These are phyloP conservation scores for Drosophila nigromelanica DNA, from an alignment of 1,140 invertebrate species.

Conservation along the genomic window DNA sequence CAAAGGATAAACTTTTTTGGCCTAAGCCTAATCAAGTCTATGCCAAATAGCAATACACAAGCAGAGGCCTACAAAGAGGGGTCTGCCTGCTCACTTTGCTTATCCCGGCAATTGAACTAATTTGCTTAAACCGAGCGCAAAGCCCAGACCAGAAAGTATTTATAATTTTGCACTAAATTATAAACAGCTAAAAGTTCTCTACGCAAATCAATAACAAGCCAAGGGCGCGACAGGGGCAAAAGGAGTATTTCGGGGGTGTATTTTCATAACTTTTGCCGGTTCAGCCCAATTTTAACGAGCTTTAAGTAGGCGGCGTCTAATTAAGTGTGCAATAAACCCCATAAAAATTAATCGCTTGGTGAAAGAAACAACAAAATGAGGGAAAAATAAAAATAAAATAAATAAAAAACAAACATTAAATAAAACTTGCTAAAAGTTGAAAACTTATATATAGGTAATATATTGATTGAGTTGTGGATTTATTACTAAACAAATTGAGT, in stretches of 20 bases:
- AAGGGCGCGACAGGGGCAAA: background rate
- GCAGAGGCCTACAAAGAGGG: background rate
- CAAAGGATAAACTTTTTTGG: slow-evolving; percentile 78
- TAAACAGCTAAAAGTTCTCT: slow-evolving; percentile 72
- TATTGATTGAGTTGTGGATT: slow-evolving; percentile 29
- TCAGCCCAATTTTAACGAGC: slow-evolving; percentile 65
- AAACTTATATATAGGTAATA: slow-evolving; percentile 3
- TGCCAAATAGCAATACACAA: slow-evolving; percentile 29
- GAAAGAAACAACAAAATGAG: slow-evolving; percentile 12
- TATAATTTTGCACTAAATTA: slow-evolving; percentile 76
- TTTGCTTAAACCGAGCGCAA: slow-evolving; percentile 73
- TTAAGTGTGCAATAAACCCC: slow-evolving; percentile 64
- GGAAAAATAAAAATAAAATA: background rate
- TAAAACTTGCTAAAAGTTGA: slow-evolving; percentile 8
- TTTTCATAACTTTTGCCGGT: slow-evolving; percentile 35
- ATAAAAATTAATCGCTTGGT: slow-evolving; percentile 35
- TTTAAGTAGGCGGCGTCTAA: slow-evolving; percentile 62
- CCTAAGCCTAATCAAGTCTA: slow-evolving; percentile 81
- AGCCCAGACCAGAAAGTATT: slow-evolving; percentile 57
- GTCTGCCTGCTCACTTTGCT: slow-evolving; percentile 30
- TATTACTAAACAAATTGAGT: slow-evolving; percentile 19
- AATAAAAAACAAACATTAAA: slow-evolving; percentile 3
- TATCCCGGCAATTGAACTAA: slow-evolving; percentile 74
- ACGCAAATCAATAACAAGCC: slow-evolving; percentile 49
- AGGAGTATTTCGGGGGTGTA: background rate